Evolutionary conservation across 2,888 invertebrate species (phyloP), one percentile per base, ranked within the genome.

Genomic region (Cataglyphis livida): DNA sequence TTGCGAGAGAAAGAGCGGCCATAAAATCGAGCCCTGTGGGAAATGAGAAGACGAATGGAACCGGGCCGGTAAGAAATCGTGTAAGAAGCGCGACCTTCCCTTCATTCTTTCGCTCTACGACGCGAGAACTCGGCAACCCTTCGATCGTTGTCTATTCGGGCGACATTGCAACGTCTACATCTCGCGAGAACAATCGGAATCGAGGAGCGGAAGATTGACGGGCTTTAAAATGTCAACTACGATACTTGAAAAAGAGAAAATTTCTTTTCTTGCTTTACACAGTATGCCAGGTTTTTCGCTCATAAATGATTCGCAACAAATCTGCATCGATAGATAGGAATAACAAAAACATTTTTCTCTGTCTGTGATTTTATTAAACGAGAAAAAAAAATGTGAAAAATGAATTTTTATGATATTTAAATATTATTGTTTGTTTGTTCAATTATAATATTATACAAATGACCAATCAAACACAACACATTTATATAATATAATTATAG

Each of bases 1-100:
- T 38, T 57, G 59, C 59, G 78, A 61, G 54, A 64, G 76, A 84
- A 86, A 85, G 81, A 74, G 81, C 59, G 57, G 51, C 44, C 66
- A 65, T 66, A 65, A 70, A 70, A 81, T 68, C 79, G 82, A 78
- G 51, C 51, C 68, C 59, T 51, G 51, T 48, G 70, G 71, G 76
- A 54, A 44, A 54, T 32, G 70, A 73, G 59, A 85, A 89, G 87
- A 88, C 83, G 85, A 84, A 89, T 85, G 85, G 84, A 79, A 81
- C 83, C 82, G 79, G 21, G 66, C 66, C 83, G 74, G 84, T 70
- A 85, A 85, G 88, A 89, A 88, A 83, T 85, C 79, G 78, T 57
- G 62, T 79, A 76, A 86, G 73, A 85, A 86, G 59, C 64, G 51
- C 38, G 68, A 68, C 41, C 65, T 70, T 57, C 57, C 66, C 44